Conservation (phyloP, 2,113 vertebrate species). For the Hyperoodon ampullatus region DNA sequence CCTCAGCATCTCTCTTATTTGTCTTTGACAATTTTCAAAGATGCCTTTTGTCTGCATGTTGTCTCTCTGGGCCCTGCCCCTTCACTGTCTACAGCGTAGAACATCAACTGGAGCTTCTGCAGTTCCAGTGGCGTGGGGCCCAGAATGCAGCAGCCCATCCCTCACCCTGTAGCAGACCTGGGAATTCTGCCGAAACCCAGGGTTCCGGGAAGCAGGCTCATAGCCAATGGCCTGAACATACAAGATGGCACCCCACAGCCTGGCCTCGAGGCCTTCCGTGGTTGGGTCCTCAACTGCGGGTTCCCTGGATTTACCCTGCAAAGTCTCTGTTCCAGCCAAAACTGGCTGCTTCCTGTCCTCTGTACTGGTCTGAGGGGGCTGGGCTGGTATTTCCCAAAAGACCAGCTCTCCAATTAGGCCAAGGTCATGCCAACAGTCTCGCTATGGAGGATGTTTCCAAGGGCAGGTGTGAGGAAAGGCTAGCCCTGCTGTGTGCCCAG, state of each 20-base stretch:
- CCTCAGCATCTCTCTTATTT: neutral
- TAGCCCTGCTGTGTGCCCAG: neutral
- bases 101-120: no score
- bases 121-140: neutral
- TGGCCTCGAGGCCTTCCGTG: accelerated
- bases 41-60: accelerated
- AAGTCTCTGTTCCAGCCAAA: neutral
- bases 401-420: neutral
- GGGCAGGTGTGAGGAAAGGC: no score
- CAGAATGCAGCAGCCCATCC: accelerated
- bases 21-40: neutral
- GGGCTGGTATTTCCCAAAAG: neutral
- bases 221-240: neutral
- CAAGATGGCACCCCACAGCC: neutral
- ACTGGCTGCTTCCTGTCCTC: neutral
- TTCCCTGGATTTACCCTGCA: neutral
- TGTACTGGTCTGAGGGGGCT: neutral
- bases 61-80: neutral
- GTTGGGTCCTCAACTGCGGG: neutral
- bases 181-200: neutral
- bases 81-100: neutral
- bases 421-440: neutral
- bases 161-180: neutral
- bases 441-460: neutral
- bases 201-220: neutral